phyloP scores from a whole-genome alignment of 2,888 invertebrate genomes.

The Apamea epomidion region DNA sequence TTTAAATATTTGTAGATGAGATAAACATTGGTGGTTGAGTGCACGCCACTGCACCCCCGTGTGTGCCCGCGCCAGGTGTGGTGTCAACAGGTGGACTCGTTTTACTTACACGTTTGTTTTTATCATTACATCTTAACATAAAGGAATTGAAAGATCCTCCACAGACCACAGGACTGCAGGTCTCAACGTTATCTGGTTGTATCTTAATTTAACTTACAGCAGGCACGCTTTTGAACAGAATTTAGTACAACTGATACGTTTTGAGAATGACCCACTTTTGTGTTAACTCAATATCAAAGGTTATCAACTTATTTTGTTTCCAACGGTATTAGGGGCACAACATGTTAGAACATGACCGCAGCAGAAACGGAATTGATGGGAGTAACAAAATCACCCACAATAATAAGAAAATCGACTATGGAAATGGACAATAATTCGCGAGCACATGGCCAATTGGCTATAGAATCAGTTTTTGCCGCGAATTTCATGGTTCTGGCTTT shows the following conservation, averaged over 20 bases:
- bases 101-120: constrained; percentile 65
- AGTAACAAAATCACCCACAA: background rate
- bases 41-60: constrained; percentile 70
- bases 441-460: constrained; percentile 42
- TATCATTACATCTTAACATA: constrained; percentile 56
- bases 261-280: constrained; percentile 50
- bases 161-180: constrained; percentile 23
- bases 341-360: constrained; percentile 29
- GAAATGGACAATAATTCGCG: constrained; percentile 10
- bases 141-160: constrained; percentile 40
- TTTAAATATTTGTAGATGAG: constrained; percentile 83
- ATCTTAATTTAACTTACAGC: constrained; percentile 43
- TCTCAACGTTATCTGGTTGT: constrained; percentile 26
- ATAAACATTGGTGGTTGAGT: constrained; percentile 78
- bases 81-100: constrained; percentile 83
- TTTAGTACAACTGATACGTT: constrained; percentile 29
- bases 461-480: constrained; percentile 36
- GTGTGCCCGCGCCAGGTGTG: constrained; percentile 80
- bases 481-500: constrained; percentile 54
- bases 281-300: constrained; percentile 42
- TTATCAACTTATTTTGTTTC: constrained; percentile 43
- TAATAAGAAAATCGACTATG: background rate
- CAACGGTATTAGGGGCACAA: constrained; percentile 17
- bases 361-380: background rate
- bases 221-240: constrained; percentile 24